Conservation (phyloP, 2,888 invertebrate genomes). For the Sarcophaga variegata region DNA sequence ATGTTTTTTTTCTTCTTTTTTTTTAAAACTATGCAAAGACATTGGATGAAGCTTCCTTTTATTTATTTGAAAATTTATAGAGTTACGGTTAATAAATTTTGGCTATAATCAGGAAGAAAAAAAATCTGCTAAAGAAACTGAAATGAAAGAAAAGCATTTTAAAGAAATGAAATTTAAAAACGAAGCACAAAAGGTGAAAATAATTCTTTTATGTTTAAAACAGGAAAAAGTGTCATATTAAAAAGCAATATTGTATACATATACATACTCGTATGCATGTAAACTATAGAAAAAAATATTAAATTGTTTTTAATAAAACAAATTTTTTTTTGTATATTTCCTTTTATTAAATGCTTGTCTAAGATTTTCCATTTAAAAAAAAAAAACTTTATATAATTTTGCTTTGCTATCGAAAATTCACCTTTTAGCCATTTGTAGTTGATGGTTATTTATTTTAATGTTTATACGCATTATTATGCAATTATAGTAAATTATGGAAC, state of each 20-base stretch:
- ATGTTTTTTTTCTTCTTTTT: slow-evolving; percentile 12
- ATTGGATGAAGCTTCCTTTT: neutral
- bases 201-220: neutral
- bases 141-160: neutral
- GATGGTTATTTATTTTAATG: neutral
- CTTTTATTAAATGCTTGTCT: too few species aligned
- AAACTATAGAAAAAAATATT: too few species aligned
- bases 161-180: neutral
- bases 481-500: slow-evolving; percentile 53
- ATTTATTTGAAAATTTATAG: slow-evolving; percentile 54
- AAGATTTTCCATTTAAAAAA: too few species aligned
- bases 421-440: neutral
- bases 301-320: too few species aligned
- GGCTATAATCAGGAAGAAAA: neutral
- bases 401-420: too few species aligned
- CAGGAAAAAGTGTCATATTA: neutral
- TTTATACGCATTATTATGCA: slow-evolving; percentile 57
- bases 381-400: too few species aligned
- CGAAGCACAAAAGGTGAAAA: neutral
- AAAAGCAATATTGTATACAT: neutral
- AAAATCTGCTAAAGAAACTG: neutral
- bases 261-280: neutral
- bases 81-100: slow-evolving; percentile 55
- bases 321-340: too few species aligned
- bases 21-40: neutral